Conservation (phyloP, 2,113 vertebrate species). For the Eubucco bourcierii region DNA sequence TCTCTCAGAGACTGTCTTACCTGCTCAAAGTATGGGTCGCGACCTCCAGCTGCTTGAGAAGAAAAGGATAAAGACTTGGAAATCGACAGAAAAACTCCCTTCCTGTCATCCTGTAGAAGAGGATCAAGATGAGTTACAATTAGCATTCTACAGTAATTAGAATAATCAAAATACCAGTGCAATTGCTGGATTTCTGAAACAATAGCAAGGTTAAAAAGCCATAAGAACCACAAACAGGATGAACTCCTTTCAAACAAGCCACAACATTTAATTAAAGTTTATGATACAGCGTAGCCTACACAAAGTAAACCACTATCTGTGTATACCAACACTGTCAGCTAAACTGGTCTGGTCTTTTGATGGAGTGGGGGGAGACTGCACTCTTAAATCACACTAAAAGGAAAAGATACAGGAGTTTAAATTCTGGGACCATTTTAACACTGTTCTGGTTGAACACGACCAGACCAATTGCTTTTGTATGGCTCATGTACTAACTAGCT, state of each 20-base stretch:
- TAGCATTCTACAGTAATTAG: not conserved
- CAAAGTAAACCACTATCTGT: not conserved
- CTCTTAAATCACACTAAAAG: not conserved
- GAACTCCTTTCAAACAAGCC: not conserved
- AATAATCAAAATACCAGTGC: not conserved
- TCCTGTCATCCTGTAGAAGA: slow-evolving; percentile 89
- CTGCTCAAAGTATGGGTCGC: slow-evolving; percentile 85
- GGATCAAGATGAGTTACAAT: not conserved
- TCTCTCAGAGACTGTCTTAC: slow-evolving; percentile 68
- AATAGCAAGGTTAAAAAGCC: not conserved
- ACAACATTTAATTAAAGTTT: not conserved
- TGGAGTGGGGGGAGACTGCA: not conserved
- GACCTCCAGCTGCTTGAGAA: slow-evolving; percentile 87
- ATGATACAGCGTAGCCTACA: not conserved
- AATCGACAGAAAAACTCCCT: slow-evolving; percentile 95
- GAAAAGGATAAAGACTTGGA: slow-evolving; percentile 91
- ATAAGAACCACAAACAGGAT: not conserved
- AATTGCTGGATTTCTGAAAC: not conserved
- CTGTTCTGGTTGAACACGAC: not conserved
- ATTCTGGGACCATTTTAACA: not conserved
- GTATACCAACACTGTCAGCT: not conserved
- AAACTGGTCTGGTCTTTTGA: not conserved
- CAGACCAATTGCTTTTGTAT: not conserved
- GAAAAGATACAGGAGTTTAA: not conserved
- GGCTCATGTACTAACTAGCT: not conserved